Evolutionary conservation across 64 coral and sea anemone genomes (phyloP).

Genomic region (Dendronephthya gigantea): DNA sequence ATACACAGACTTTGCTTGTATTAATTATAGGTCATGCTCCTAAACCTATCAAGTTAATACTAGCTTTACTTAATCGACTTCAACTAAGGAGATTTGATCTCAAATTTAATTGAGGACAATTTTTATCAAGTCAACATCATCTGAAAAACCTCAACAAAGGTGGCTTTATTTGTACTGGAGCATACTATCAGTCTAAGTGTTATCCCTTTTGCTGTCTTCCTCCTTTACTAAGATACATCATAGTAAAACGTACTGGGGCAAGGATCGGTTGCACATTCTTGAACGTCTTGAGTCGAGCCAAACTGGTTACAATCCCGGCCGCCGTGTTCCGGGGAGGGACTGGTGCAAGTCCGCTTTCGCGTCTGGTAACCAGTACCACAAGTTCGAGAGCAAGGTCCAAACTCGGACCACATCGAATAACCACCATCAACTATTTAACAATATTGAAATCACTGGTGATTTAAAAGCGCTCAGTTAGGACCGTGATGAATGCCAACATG

Average conservation of each 20-base stretch:
- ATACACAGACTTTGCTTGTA: too few species aligned
- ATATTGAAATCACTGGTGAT: background rate
- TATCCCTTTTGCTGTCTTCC: too few species aligned
- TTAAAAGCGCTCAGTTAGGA: background rate
- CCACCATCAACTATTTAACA: conserved; percentile 43
- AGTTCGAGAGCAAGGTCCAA: conserved; percentile 40
- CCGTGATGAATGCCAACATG: too few species aligned
- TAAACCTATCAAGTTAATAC: too few species aligned
- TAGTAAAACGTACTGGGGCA: conserved; percentile 45
- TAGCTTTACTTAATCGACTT: too few species aligned
- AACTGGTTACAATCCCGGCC: conserved; percentile 48
- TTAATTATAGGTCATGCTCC: too few species aligned
- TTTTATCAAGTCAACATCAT: too few species aligned
- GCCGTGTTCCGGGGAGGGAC: conserved; percentile 52
- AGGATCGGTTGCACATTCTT: conserved; percentile 41
- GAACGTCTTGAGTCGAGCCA: conserved; percentile 22
- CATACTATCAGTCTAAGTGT: too few species aligned
- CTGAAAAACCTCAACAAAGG: background rate
- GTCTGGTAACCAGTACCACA: conserved; percentile 60
- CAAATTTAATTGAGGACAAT: too few species aligned
- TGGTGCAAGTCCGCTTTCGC: conserved; percentile 49
- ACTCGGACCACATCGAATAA: conserved; percentile 40
- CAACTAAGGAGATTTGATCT: too few species aligned
- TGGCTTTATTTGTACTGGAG: background rate
- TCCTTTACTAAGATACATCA: background rate